Evolutionary conservation across 2,113 vertebrate species (phyloP).

Genomic region (Rhadina sibilatrix): DNA sequence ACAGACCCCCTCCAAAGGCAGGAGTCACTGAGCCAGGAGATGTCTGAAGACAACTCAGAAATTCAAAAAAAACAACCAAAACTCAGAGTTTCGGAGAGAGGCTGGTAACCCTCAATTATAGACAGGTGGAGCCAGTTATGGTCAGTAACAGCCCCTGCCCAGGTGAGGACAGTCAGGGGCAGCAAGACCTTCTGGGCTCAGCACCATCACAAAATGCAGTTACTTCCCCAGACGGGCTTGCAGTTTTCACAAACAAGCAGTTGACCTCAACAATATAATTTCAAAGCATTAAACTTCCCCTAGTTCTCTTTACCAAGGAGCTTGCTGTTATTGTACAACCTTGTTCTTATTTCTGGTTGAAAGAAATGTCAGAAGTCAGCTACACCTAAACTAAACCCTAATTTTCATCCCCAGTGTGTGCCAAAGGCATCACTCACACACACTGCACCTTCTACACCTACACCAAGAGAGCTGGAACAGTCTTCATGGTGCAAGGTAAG

Average conservation of each 20-base stretch:
- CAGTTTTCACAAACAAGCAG: accelerated
- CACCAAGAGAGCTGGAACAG: background rate
- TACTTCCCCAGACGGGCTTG: background rate
- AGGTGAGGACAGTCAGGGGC: background rate
- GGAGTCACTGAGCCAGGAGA: accelerated
- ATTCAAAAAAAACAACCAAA: accelerated
- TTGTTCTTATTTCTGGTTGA: background rate
- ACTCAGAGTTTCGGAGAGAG: accelerated
- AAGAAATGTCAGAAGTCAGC: background rate
- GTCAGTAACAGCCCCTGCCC: background rate
- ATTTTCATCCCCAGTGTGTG: background rate
- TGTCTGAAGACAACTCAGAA: accelerated
- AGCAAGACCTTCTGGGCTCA: background rate
- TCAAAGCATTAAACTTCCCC: background rate
- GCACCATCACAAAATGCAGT: background rate
- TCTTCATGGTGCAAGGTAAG: background rate
- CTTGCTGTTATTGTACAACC: background rate
- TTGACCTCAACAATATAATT: background rate
- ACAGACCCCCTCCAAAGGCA: accelerated
- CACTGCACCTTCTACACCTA: background rate
- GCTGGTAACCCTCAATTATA: background rate
- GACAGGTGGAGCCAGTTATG: background rate
- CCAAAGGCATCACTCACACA: background rate
- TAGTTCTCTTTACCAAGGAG: background rate
- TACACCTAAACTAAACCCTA: background rate